phyloP scores from a whole-genome alignment of 2,888 invertebrate genomes.

The Apocheima hispidaria region DNA sequence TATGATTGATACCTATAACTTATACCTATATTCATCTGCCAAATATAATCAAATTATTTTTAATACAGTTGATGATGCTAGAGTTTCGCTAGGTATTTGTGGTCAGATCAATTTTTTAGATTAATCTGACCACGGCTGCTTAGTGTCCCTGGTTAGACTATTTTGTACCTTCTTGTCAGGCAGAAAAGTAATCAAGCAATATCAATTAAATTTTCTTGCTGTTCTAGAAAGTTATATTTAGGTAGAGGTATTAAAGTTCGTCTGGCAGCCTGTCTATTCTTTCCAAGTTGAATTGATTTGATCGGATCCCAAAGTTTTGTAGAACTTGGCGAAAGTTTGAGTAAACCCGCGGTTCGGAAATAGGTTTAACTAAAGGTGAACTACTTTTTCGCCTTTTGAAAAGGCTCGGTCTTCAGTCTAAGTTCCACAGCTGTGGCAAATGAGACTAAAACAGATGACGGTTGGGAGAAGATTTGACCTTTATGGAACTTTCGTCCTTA shows the following conservation, averaged over 20 bases:
- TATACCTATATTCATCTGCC: too few relatives aligned
- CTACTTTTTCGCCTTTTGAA: conserved; percentile 63
- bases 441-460: conserved; percentile 52
- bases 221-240: conserved; percentile 51
- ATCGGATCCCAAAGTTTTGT: conserved; percentile 69
- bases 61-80: too few relatives aligned
- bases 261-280: conserved; percentile 70
- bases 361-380: conserved; percentile 75
- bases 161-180: not conserved
- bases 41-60: too few relatives aligned
- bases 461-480: not conserved
- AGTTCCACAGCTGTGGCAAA: conserved; percentile 65
- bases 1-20: too few relatives aligned
- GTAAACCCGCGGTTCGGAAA: conserved; percentile 71
- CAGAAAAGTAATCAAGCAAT: conserved; percentile 41
- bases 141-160: too few relatives aligned
- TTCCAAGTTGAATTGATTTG: conserved; percentile 76
- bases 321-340: conserved; percentile 69
- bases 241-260: conserved; percentile 64
- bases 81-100: too few relatives aligned
- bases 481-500: too few relatives aligned
- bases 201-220: conserved; percentile 59
- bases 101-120: too few relatives aligned
- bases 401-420: conserved; percentile 70
- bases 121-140: too few relatives aligned